phyloP scores from a whole-genome alignment of 2,888 invertebrate species.

The Maniola hyperantus region DNA sequence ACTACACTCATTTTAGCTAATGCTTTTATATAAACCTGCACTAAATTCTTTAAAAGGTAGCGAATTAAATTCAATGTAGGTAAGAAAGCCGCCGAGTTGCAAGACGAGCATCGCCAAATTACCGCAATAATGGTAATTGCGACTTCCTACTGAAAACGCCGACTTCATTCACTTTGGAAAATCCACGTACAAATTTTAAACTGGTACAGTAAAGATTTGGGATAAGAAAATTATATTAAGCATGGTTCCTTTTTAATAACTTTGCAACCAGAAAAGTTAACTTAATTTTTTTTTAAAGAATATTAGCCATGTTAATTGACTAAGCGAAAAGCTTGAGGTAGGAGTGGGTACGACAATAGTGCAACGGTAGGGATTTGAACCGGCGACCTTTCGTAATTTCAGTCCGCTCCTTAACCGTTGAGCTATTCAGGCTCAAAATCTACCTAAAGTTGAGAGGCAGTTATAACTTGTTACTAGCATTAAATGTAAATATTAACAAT shows the following conservation, averaged over 20 bases:
- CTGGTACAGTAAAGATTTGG: constrained; percentile 4
- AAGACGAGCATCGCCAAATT: constrained; percentile 49
- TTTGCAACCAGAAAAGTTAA: too few relatives aligned
- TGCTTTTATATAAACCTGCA: constrained; percentile 25
- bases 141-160: constrained; percentile 67
- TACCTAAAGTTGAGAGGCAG: too few relatives aligned
- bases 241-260: neutral
- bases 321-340: too few relatives aligned
- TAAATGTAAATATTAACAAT: too few relatives aligned
- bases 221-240: neutral
- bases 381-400: too few relatives aligned
- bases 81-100: constrained; percentile 11
- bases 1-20: constrained; percentile 21
- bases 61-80: constrained; percentile 19
- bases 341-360: too few relatives aligned
- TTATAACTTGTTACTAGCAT: too few relatives aligned
- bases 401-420: too few relatives aligned
- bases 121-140: constrained; percentile 76
- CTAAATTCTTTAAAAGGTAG: constrained; percentile 36
- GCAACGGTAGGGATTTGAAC: too few relatives aligned
- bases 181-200: constrained; percentile 20
- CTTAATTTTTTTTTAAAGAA: too few relatives aligned
- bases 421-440: too few relatives aligned
- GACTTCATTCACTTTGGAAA: constrained; percentile 64
- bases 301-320: too few relatives aligned